Evolutionary conservation across 2,797 vertebrate genomes (phyloP).

Genomic region (Hydrolagus colliei): DNA sequence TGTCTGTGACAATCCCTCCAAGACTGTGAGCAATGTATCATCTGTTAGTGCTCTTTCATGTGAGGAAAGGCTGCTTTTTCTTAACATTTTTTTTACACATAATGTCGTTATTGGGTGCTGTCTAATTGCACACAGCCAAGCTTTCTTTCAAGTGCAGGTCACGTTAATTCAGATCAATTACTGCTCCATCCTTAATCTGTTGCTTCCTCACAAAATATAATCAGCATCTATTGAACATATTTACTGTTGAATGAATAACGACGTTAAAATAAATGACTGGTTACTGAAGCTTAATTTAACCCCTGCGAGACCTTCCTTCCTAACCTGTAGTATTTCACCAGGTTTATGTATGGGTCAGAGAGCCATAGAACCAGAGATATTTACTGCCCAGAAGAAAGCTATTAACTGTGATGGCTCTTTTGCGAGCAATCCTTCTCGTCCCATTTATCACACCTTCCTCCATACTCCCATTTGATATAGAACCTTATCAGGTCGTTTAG

Average conservation of each 20-base stretch:
- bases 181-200: conserved; percentile 11
- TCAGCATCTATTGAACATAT: conserved; percentile 12
- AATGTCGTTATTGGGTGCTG: background rate
- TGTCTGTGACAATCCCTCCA: too few relatives aligned
- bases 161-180: conserved; percentile 22
- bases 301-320: background rate
- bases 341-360: too few relatives aligned
- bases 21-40: too few relatives aligned
- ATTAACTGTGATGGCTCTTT: too few relatives aligned
- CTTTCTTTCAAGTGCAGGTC: conserved; percentile 11
- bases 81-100: background rate
- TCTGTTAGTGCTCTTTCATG: background rate
- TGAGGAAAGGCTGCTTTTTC: background rate
- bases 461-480: too few relatives aligned
- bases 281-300: background rate
- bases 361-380: too few relatives aligned
- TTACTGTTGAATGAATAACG: conserved; percentile 12
- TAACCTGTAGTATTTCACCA: too few relatives aligned
- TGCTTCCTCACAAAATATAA: conserved; percentile 15
- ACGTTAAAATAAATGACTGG: background rate
- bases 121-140: conserved; percentile 16
- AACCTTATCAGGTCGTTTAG: too few relatives aligned
- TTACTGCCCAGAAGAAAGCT: too few relatives aligned
- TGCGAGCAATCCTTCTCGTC: too few relatives aligned
- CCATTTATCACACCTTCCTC: too few relatives aligned